Evolutionary conservation across 2,888 invertebrate species (phyloP), one percentile per base, ranked within the genome.

Genomic region (Idaea aversata): DNA sequence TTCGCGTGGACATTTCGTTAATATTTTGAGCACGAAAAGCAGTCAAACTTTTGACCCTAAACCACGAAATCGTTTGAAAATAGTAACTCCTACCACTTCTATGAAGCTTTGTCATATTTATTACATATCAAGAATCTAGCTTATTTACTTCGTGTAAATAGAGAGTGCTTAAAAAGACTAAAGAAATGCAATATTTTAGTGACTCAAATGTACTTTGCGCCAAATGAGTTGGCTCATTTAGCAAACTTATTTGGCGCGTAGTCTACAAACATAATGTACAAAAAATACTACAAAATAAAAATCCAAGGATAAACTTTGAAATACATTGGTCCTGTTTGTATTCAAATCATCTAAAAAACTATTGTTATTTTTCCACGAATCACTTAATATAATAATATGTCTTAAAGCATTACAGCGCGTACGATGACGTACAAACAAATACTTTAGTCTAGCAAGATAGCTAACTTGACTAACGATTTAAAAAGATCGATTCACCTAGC

Each of bases 121-220:
- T 47, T 47, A n/a, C n/a, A n/a, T n/a, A 47, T 47, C 47, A 47
- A 47, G 47, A 47, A 47, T 47, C 47, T 47, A 47, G 47, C 47
- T 47, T 47, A 47, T 10, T 25, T 47, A 10, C 47, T 47, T 10
- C 3, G 47, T 47, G 10, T 47, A 47, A 47, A 47, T 47, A 47
- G 47, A 47, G 47, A 47, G 47, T 47, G 47, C 47, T 47, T 47
- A 47, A 47, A 47, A 47, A 7, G 47, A 13, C 47, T 47, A 47
- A 0, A 13, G 47, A 47, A 47, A 47, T 36, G 10, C 36, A 47
- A 47, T 2, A 25, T 10, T 47, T 0, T 47, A 13, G 47, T 10
- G 47, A 47, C 47, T 47, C 47, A 47, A 47, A 47, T 47, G 10
- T 13, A 47, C 13, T 47, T 13, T 10, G 47, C 7, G 47, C 13